Base-by-base conservation (phyloP, 2,113 vertebrate genomes). In the Arenaria interpres region DNA sequence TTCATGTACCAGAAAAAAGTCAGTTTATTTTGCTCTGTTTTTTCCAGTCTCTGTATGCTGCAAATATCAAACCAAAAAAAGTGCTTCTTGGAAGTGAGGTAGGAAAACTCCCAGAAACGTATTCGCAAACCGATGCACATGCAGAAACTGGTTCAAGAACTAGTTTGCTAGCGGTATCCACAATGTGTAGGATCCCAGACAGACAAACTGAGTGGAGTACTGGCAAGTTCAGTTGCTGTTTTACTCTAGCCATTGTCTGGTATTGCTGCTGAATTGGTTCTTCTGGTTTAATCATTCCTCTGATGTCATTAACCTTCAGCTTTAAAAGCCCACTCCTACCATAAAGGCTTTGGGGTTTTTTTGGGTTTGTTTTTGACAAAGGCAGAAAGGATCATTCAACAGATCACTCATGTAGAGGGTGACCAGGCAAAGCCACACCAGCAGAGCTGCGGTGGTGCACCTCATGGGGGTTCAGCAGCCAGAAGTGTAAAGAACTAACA, bases 71-170 rank as follows among this genome's bases (percentile, higher is more conserved):
- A 63, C 21, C 0, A 56, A 59, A 77, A 54, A 16, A 21, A 63
- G 22, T 32, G 19, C 39, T 81, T 84, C 46, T 72, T 95, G 48
- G 77, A 95, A 62, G 33, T 0, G 0, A 62, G 32, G 20, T 46
- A 72, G 30, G 41, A 89, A 76, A 87, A 15, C 20, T 86, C 39
- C 30, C 46, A 85, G 66, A 73, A n/a, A 57, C 17, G 11, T 68
- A 37, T 73, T 93, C 2, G 2, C 73, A 89, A 74, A 56, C 10
- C 0, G 0, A 16, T 71, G 27, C 20, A 75, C 18, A 57, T 56
- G 22, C 46, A 92, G 51, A 86, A 86, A 68, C 59, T 71, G 60
- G 72, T 84, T 96, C 73, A 88, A 96, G 88, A 91, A 72, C 69
- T 68, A 60, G 33, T 75, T 96, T 64, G 78, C 16, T 39, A 71